Base-by-base conservation (phyloP, 2,113 vertebrate genomes). In the Mesembrinibis cayennensis region DNA sequence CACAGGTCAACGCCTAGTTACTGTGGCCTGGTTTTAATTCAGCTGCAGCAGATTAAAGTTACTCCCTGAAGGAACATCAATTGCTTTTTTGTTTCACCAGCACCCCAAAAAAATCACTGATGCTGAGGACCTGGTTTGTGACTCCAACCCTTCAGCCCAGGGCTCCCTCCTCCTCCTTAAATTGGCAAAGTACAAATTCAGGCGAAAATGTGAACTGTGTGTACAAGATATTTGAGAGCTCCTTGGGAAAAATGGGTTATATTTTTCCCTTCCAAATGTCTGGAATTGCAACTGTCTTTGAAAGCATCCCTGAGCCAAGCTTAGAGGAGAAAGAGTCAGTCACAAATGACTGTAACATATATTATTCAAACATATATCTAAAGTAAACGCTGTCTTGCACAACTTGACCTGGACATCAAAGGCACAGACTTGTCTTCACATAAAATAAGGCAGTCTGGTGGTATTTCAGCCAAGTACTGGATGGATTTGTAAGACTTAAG, bases 161-260 rank as follows among this genome's bases (percentile, higher is more conserved):
- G 15, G 27, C 29, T 67, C n/a, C 45, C 34, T 62, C 47, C 70
- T 78, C 45, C 71, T 70, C 32, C 20, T 62, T 34, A 8, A 61
- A 21, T 4, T 34, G 38, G 50, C 40, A 30, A 40, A 71, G 19
- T 13, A 30, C 26, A 42, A 23, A 18, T 38, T 49, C 59, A 53
- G 32, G 22, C 7, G 4, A 82, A 79, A 89, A 62, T 25, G 36
- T 22, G 42, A 85, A 47, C 36, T n/a, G 40, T 17, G 17, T 12
- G 14, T 71, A 47, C 10, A 77, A 80, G 82, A 58, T 30, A 87
- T 16, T 82, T 56, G 87, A 97, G 58, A 89, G 16, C 22, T 95
- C 22, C 34, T 32, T 15, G 19, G 88, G 85, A 97, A 94, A 93
- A 94, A 93, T 10, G 44, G 20, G 30, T 16, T 9, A 0, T 80